Evolutionary conservation across 2,113 vertebrate genomes (phyloP).

Genomic region (Lanius collurio): DNA sequence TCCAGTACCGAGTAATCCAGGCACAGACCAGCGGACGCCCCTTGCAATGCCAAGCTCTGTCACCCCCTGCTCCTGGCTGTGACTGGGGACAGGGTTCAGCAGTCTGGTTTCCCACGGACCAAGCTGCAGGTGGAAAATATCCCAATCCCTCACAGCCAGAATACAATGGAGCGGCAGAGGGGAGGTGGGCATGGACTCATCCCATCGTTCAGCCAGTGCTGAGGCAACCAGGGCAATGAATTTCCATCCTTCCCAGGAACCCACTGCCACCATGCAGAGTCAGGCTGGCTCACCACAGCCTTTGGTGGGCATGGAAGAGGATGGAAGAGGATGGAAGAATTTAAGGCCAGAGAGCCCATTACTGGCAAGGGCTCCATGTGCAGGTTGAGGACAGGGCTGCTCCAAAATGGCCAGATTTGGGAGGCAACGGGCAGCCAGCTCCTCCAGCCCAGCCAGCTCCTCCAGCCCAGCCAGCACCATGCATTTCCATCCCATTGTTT

Average conservation of each 20-base stretch:
- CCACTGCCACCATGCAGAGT: accelerated
- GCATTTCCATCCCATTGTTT: accelerated
- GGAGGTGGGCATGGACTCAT: neutral
- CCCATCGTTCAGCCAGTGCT: neutral
- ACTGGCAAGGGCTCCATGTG: neutral
- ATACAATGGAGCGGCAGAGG: accelerated
- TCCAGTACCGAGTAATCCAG: neutral
- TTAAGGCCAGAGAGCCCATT: accelerated
- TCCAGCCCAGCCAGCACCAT: neutral
- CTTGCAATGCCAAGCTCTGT: neutral
- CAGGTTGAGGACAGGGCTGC: neutral
- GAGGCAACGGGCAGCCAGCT: neutral
- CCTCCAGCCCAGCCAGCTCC: neutral
- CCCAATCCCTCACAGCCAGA: neutral
- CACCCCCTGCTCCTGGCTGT: neutral
- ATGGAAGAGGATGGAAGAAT: neutral
- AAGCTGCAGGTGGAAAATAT: neutral
- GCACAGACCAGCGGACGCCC: neutral
- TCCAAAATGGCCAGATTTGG: neutral
- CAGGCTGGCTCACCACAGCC: neutral
- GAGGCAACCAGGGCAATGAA: neutral
- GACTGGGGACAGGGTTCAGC: neutral
- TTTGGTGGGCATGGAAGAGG: neutral
- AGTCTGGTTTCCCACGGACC: neutral
- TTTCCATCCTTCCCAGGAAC: neutral